Conservation (phyloP, 2,113 vertebrate genomes). For the Petrocephalus microphthalmus region DNA sequence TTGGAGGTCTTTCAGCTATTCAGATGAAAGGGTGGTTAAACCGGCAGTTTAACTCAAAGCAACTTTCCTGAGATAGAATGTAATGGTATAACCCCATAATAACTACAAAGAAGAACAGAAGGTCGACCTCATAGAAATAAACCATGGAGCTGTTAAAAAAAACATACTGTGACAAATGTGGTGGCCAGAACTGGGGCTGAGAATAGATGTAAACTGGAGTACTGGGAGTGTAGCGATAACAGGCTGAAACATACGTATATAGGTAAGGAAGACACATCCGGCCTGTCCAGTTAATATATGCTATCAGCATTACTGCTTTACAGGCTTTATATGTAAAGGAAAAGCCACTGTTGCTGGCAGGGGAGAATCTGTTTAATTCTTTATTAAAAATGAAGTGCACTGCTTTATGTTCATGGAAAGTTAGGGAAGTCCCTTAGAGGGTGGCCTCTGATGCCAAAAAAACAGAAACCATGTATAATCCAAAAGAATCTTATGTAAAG, state of each 20-base stretch:
- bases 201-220: neutral
- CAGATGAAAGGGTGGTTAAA: neutral
- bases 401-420: neutral
- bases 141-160: neutral
- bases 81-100: neutral
- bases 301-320: neutral
- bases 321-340: neutral
- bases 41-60: too few relatives aligned
- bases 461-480: neutral
- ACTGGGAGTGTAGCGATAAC: neutral
- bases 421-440: neutral
- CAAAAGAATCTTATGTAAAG: neutral
- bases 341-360: neutral
- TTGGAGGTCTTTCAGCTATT: neutral
- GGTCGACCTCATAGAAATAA: neutral
- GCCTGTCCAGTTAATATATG: neutral
- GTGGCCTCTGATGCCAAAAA: neutral
- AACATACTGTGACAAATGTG: neutral
- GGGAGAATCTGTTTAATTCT: neutral
- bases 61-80: too few relatives aligned
- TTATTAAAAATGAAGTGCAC: neutral
- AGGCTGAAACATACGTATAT: neutral
- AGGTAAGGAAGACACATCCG: neutral
- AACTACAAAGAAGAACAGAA: neutral
- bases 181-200: neutral